A percentile compares a stretch with the other conserved stretches of the same genome.
Evolutionary conservation across 1,140 invertebrate genomes (phyloP).

Genomic region (Tetranychus urticae): DNA sequence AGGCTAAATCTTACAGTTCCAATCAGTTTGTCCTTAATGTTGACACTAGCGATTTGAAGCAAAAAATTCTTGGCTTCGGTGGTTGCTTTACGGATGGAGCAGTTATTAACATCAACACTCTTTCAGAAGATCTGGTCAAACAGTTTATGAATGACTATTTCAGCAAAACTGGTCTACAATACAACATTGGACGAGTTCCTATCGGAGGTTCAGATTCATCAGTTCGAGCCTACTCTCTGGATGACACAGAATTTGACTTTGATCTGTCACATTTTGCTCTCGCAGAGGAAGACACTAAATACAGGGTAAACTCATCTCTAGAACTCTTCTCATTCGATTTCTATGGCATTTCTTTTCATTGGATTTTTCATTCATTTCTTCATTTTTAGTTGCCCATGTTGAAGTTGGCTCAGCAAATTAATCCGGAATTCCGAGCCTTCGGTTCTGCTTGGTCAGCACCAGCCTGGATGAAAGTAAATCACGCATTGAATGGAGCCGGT

Average conservation of each 20-base stretch:
- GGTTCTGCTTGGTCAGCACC: constrained; percentile 58
- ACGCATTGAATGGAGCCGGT: constrained; percentile 21
- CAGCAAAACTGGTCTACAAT: constrained; percentile 17
- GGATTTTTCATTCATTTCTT: constrained; percentile 43
- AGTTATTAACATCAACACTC: constrained; percentile 41
- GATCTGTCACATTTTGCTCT: constrained; percentile 25
- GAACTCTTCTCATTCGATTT: constrained; percentile 8
- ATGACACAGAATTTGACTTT: constrained; percentile 33
- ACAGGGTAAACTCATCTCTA: constrained; percentile 26
- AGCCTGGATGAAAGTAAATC: constrained; percentile 67
- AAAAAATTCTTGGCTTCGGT: constrained; percentile 37
- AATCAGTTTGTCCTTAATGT: not conserved
- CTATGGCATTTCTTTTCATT: constrained; percentile 29
- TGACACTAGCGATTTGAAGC: not conserved
- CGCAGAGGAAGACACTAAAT: constrained; percentile 32
- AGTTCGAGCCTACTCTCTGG: constrained; percentile 36
- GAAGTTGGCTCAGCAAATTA: constrained; percentile 24
- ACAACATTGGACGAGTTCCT: constrained; percentile 16
- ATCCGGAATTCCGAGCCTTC: constrained; percentile 30
- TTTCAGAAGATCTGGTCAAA: constrained; percentile 29
- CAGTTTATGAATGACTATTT: constrained; percentile 16
- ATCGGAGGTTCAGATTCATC: constrained; percentile 65
- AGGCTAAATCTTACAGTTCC: too few relatives aligned
- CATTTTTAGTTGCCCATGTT: constrained; percentile 37
- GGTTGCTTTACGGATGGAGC: constrained; percentile 65